Conservation (phyloP, 92 coral and sea anemone species). For the Virgularia gustaviana region DNA sequence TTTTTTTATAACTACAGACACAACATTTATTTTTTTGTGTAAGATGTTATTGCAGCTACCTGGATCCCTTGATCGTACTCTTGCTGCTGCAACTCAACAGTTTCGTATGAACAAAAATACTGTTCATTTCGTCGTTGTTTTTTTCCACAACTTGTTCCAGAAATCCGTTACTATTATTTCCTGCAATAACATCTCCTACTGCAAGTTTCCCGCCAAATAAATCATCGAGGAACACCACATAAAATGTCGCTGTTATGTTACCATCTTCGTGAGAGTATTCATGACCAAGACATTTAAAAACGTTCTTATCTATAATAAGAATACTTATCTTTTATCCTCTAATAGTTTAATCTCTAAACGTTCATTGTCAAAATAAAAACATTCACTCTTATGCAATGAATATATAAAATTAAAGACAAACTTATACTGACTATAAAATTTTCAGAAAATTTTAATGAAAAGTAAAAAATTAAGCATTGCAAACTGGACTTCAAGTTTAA, state of each 20-base stretch:
- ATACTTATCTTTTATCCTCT: too few relatives aligned
- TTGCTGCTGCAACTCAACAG: neutral
- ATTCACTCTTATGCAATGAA: too few relatives aligned
- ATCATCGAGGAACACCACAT: neutral
- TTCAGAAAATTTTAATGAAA: too few relatives aligned
- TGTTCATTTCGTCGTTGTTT: neutral
- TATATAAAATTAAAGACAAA: too few relatives aligned
- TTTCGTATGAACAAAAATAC: neutral
- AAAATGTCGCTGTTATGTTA: neutral
- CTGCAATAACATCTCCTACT: neutral
- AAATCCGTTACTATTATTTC: neutral
- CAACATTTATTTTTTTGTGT: neutral
- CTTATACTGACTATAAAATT: too few relatives aligned
- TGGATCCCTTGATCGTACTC: too few relatives aligned
- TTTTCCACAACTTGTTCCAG: neutral
- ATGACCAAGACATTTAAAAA: neutral
- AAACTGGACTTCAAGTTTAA: too few relatives aligned
- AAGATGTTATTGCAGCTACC: too few relatives aligned
- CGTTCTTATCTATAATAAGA: neutral
- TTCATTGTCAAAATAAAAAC: too few relatives aligned
- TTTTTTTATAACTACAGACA: neutral
- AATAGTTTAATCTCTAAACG: too few relatives aligned
- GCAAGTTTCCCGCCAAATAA: neutral
- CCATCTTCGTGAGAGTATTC: neutral
- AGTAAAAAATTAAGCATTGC: too few relatives aligned